phyloP scores from a whole-genome alignment of 2,797 vertebrate species.

The Myoxocephalus aenaeus region DNA sequence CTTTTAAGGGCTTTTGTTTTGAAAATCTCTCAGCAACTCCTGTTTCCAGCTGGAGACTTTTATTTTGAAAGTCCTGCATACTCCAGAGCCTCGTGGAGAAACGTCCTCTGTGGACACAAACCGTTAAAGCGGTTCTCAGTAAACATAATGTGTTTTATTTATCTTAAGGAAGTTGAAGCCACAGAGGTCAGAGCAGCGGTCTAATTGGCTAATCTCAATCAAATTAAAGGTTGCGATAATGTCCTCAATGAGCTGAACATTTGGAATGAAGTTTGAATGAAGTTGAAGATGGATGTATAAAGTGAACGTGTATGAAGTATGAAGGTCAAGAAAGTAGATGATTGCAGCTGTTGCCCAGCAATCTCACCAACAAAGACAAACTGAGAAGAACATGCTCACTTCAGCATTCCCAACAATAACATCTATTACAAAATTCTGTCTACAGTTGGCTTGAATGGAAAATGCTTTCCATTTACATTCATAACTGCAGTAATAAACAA shows the following conservation, averaged over 20 bases:
- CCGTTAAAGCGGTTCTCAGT: not conserved
- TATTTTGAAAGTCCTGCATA: not conserved
- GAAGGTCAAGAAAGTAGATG: not conserved
- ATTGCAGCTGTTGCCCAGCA: conserved; percentile 7
- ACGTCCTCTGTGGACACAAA: not conserved
- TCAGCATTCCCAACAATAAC: conserved; percentile 6
- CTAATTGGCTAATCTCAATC: not conserved
- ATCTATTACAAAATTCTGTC: conserved; percentile 69
- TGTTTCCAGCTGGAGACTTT: not conserved
- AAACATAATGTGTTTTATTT: not conserved
- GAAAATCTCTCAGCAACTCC: not conserved
- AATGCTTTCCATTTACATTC: conserved; percentile 66
- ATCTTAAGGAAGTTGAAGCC: not conserved
- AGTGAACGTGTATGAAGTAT: too few relatives aligned
- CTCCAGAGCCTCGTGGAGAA: not conserved
- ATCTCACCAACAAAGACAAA: not conserved
- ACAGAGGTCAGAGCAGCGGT: not conserved
- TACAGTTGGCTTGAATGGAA: conserved; percentile 46
- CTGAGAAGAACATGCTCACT: not conserved
- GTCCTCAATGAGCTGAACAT: not conserved
- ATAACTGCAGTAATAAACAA: conserved; percentile 72
- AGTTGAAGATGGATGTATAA: not conserved
- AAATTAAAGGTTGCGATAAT: not conserved
- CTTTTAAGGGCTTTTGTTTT: not conserved
- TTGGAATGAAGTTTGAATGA: not conserved